Evolutionary conservation across 2,113 vertebrate genomes (phyloP).

Genomic region (Paralichthys olivaceus): DNA sequence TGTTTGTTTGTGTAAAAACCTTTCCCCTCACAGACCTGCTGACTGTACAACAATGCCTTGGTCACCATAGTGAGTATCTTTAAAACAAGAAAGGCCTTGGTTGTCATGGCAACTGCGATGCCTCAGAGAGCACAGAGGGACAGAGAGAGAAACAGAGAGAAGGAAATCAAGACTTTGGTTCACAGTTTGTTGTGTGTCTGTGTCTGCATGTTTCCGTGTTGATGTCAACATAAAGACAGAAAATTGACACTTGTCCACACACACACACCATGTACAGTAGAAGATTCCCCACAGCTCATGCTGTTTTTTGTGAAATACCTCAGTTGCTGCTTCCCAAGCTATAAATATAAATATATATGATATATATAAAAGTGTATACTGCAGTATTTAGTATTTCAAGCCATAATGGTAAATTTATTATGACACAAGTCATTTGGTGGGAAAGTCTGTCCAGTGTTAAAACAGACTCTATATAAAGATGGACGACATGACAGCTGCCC

Average conservation of each 20-base stretch:
- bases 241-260: not conserved
- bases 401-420: too few relatives aligned
- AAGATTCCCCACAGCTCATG: too few relatives aligned
- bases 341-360: too few relatives aligned
- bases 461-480: too few relatives aligned
- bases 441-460: too few relatives aligned
- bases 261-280: too few relatives aligned
- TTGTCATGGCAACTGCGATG: conserved; percentile 79
- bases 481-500: too few relatives aligned
- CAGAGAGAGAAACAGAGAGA: not conserved
- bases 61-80: conserved; percentile 63
- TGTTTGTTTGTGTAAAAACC: not conserved
- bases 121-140: conserved; percentile 43
- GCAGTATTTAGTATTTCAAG: too few relatives aligned
- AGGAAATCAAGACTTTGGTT: conserved; percentile 15
- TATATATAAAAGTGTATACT: too few relatives aligned
- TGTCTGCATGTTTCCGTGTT: not conserved
- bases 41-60: conserved; percentile 12
- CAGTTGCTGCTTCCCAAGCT: too few relatives aligned
- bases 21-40: not conserved
- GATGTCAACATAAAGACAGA: not conserved
- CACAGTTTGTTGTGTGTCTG: not conserved
- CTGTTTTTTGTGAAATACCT: not conserved
- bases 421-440: too few relatives aligned
- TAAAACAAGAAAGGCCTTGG: conserved; percentile 75